Conservation (phyloP, 2,113 vertebrate species). For the Pseudopodoces humilis region DNA sequence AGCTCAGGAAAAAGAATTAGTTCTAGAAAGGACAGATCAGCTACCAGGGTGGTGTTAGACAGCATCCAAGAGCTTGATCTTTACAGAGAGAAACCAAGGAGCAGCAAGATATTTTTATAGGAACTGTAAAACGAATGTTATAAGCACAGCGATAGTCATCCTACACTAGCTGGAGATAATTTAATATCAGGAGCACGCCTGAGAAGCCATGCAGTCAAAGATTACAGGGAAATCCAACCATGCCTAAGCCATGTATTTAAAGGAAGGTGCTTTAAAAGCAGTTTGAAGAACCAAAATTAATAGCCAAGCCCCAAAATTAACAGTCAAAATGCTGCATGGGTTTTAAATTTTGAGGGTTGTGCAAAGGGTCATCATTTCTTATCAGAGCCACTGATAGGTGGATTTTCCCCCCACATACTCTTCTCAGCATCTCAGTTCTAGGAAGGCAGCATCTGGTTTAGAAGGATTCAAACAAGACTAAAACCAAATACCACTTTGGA, state of each 20-base stretch:
- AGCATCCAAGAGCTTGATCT: not conserved
- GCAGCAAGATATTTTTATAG: not conserved
- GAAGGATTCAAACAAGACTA: not conserved
- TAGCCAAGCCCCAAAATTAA: not conserved
- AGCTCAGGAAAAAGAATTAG: not conserved
- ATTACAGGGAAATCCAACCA: not conserved
- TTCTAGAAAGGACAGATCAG: not conserved
- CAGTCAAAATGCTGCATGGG: fast-evolving
- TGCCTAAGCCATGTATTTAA: not conserved
- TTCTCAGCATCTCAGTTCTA: not conserved
- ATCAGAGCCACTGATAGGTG: not conserved
- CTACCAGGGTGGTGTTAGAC: not conserved
- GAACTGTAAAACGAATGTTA: not conserved
- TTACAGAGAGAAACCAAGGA: not conserved
- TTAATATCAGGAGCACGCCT: not conserved
- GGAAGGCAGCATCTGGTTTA: not conserved
- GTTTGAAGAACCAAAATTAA: not conserved
- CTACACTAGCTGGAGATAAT: not conserved
- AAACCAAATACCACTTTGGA: not conserved
- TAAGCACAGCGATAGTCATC: not conserved
- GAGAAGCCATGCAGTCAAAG: not conserved
- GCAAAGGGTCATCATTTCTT: not conserved
- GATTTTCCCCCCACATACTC: no score
- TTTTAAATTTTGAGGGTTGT: not conserved
- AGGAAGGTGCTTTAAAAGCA: not conserved